A percentile compares a stretch with the other conserved stretches of the same genome.
These are phyloP conservation scores for Tiliacea aurago DNA, from an alignment of 2,888 invertebrate species.

Conservation along the genomic window DNA sequence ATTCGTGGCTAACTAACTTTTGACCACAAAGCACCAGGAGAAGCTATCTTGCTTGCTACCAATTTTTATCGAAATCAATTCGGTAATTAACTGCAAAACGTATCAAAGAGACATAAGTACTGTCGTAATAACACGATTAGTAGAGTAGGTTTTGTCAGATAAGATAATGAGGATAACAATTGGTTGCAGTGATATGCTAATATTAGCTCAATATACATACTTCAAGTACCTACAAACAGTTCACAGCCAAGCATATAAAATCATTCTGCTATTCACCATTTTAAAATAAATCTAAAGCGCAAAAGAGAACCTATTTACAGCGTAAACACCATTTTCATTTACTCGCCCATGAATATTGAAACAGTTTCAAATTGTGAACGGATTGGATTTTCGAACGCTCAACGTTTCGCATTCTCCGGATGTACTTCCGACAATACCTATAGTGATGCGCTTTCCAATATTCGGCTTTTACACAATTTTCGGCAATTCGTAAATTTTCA, in stretches of 20 bases:
- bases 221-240: not conserved
- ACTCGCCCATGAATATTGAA: conserved; percentile 43
- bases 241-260: not conserved
- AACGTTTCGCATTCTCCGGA: conserved; percentile 47
- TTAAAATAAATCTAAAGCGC: conserved; percentile 6
- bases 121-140: conserved; percentile 8
- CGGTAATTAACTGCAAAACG: conserved; percentile 6
- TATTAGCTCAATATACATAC: not conserved
- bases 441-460: conserved; percentile 57
- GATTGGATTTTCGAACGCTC: conserved; percentile 42
- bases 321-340: conserved; percentile 43
- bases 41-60: not conserved
- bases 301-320: conserved; percentile 6
- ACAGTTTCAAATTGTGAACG: conserved; percentile 48
- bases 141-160: not conserved
- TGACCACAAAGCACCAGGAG: not conserved
- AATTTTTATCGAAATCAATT: not conserved
- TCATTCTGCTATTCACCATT: not conserved
- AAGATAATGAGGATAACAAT: conserved; percentile 21
- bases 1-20: not conserved
- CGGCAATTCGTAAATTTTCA: conserved; percentile 16
- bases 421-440: conserved; percentile 45
- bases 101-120: conserved; percentile 5
- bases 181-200: not conserved
- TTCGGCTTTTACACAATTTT: conserved; percentile 49